Conservation (phyloP, 2,113 vertebrate species). For the Vulpes ferrilata region DNA sequence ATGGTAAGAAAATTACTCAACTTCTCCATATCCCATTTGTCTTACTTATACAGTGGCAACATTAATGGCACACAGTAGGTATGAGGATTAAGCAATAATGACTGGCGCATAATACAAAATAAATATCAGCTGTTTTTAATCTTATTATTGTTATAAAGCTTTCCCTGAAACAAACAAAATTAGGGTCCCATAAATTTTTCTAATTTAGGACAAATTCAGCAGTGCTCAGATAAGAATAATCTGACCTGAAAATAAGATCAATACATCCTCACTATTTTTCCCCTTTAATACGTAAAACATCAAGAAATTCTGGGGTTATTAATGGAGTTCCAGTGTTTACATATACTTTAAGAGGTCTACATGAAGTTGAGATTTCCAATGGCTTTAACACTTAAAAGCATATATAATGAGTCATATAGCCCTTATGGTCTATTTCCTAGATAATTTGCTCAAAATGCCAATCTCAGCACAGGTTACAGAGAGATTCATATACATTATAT, state of each 20-base stretch:
- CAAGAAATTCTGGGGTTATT: slow-evolving; percentile 4
- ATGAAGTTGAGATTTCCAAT: slow-evolving; percentile 1
- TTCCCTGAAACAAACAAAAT: neutral
- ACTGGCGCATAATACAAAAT: slow-evolving; percentile 7
- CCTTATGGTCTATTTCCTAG: neutral
- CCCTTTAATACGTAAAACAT: neutral
- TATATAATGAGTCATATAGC: neutral
- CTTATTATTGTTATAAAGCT: neutral
- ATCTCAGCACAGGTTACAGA: slow-evolving; percentile 9
- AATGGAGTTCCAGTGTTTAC: neutral
- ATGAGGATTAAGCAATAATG: slow-evolving; percentile 23
- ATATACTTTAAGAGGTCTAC: slow-evolving; percentile 44
- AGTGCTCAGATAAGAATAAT: neutral
- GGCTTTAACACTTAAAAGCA: slow-evolving; percentile 25
- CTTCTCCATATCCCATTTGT: neutral
- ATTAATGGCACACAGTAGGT: neutral
- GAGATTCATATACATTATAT: neutral
- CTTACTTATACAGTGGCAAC: neutral
- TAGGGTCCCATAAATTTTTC: neutral
- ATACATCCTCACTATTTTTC: neutral
- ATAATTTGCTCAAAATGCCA: slow-evolving; percentile 32
- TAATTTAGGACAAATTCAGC: slow-evolving; percentile 39
- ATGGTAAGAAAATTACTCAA: slow-evolving; percentile 35
- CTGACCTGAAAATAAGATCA: slow-evolving; percentile 60
- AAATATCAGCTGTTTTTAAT: neutral